Evolutionary conservation across 2,797 vertebrate species (phyloP), one percentile per base, ranked within the genome.

Genomic region (Euphonia xanthogaster): DNA sequence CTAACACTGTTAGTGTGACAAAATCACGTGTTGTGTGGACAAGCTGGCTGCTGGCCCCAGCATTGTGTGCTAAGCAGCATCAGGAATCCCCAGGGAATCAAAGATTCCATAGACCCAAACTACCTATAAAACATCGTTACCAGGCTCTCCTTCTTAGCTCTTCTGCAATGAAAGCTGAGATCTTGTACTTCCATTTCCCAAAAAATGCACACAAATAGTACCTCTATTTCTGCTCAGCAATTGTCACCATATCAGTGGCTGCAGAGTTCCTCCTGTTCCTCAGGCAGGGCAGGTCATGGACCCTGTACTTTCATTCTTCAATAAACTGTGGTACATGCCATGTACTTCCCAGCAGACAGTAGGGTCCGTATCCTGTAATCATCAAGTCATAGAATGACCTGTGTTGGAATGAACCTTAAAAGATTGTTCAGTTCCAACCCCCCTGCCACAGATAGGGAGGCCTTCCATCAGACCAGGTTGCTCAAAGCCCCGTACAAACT

Each of bases 11-110:
- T 30, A 47, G 8, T 54, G 22, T 73, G 61, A 44, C 45, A 47
- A 13, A 30, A 30, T 22, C 68, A 54, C 0, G 0, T 40, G 44
- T 22, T 3, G 2, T 27, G 47, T 16, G 13, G n/a, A 30, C 31
- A 61, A 66, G 22, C 19, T 90, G 68, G 39, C 33, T 73, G 51
- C 44, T 70, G 60, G 27, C 10, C 7, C 10, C 65, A 84, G 22
- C 9, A 31, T 3, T 2, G 0, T 31, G 27, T 58, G 27, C 51
- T 73, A 14, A 73, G 30, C 21, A 30, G 22, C 28, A 80, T 44
- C 0, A 3, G 44, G 17, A 80, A 50, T 50, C 75, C 62, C 44
- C 47, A 58, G n/a, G 37, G 14, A 79, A 70, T 42, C 60, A 65
- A 33, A 80, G 7, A 35, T 35, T 77, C 40, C 2, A 1, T 27